Evolutionary conservation across 2,797 vertebrate species (phyloP), one percentile per base, ranked within the genome.

Genomic region (Microctenopoma steveboyesi): DNA sequence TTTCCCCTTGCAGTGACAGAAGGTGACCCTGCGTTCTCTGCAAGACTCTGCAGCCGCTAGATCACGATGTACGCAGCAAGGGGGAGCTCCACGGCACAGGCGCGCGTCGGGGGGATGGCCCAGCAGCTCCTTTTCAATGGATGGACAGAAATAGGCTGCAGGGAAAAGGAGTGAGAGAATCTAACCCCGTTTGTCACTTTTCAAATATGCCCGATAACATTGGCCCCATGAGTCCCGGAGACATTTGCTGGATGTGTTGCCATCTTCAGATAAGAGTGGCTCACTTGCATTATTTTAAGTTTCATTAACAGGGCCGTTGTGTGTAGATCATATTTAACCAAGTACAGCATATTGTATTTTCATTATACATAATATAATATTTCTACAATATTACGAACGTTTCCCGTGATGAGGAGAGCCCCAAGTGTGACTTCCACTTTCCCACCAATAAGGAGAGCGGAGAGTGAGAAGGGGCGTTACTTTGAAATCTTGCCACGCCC

Each of bases 1-100:
- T 83, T 86, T 79, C 83, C 86, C 79, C 82, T 89, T 65, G 91
- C 90, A 83, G 84, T 88, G 90, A 91, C 89, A 91, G 92, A 95
- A 94, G 94, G 93, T 94, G 93, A 95, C 94, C 93, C 93, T 91
- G 90, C 87, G 84, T 79, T 85, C 87, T 81, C 82, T 76, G 88
- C 89, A 78, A 89, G 87, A 84, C 87, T 85, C 89, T 85, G 91
- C 92, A 86, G 92, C 85, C 88, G 86, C 89, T 57, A 73, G 91
- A 93, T 93, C 92, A 92, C 91, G 92, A 93, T 89, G 89, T 89
- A 51, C 88, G 82, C 91, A 89, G 91, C 90, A 68, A 86, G 87
- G 88, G 88, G 91, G 92, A 89, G 91, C 92, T 92, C 90, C 88
- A 83, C 85, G 52, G 85, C 91, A 81, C 82, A 80, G 90, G 79